These are phyloP conservation scores for Apamea monoglypha DNA, from an alignment of 2,888 invertebrate species.

Conservation along the genomic window DNA sequence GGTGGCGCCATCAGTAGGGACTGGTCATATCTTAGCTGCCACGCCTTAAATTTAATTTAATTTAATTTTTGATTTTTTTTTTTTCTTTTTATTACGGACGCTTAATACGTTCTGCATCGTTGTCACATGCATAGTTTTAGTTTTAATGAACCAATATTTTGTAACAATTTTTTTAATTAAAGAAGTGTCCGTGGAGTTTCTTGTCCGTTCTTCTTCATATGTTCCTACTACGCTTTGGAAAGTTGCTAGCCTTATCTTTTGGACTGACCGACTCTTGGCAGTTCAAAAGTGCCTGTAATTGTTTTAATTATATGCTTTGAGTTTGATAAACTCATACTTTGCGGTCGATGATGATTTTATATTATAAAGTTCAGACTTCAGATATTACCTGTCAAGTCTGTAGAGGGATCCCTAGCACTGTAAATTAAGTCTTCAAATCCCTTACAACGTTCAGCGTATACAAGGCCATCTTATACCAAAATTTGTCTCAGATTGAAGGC, in stretches of 20 bases:
- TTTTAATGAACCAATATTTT: background rate
- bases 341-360: background rate
- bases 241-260: background rate
- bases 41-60: too few relatives aligned
- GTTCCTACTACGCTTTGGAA: background rate
- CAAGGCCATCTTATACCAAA: conserved; percentile 22
- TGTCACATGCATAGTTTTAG: too few relatives aligned
- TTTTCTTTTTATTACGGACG: too few relatives aligned
- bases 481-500: conserved; percentile 36
- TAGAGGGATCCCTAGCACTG: background rate
- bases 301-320: background rate
- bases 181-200: background rate
- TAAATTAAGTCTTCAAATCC: conserved; percentile 20
- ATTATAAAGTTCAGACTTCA: background rate
- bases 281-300: background rate
- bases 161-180: too few relatives aligned
- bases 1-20: too few relatives aligned
- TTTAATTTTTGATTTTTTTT: too few relatives aligned
- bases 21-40: too few relatives aligned
- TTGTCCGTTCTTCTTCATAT: background rate
- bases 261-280: background rate
- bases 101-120: too few relatives aligned
- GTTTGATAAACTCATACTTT: background rate
- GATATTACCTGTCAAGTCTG: background rate
- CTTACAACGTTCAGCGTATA: conserved; percentile 1